Conservation (phyloP, 2,797 vertebrate species). For the Melanogrammus aeglefinus region DNA sequence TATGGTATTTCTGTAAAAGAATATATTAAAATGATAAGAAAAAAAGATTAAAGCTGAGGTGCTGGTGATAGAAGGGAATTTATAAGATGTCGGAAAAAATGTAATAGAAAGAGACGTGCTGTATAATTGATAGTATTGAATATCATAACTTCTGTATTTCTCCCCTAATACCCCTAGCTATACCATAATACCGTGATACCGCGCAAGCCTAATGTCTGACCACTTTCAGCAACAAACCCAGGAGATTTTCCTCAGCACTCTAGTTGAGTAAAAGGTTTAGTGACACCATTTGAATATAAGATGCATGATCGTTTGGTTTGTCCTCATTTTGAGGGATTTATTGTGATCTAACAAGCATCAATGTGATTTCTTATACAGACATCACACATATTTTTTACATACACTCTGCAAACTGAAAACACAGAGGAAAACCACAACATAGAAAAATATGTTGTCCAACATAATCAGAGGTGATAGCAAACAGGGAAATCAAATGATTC, state of each 20-base stretch:
- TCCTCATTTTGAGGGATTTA: constrained; percentile 74
- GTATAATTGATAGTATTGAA: no score
- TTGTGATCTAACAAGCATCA: constrained; percentile 66
- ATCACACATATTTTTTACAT: constrained; percentile 38
- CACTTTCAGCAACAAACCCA: neutral
- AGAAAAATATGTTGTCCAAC: constrained; percentile 49
- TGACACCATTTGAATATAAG: neutral
- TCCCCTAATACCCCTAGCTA: no score
- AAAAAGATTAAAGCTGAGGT: no score
- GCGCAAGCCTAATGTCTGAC: neutral
- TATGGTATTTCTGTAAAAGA: no score
- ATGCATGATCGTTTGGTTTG: constrained; percentile 28
- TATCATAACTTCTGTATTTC: no score
- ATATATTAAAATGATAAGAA: no score
- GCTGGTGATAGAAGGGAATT: no score
- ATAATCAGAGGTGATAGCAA: constrained; percentile 36
- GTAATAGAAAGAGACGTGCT: no score
- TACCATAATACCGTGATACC: no score
- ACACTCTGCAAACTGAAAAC: constrained; percentile 52
- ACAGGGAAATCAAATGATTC: constrained; percentile 9
- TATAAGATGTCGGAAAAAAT: no score
- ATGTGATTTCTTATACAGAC: constrained; percentile 68
- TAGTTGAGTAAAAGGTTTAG: neutral
- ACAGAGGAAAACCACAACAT: constrained; percentile 33
- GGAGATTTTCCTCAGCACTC: neutral